Base-by-base conservation (phyloP, 2,797 vertebrate genomes). In the Todus mexicanus region DNA sequence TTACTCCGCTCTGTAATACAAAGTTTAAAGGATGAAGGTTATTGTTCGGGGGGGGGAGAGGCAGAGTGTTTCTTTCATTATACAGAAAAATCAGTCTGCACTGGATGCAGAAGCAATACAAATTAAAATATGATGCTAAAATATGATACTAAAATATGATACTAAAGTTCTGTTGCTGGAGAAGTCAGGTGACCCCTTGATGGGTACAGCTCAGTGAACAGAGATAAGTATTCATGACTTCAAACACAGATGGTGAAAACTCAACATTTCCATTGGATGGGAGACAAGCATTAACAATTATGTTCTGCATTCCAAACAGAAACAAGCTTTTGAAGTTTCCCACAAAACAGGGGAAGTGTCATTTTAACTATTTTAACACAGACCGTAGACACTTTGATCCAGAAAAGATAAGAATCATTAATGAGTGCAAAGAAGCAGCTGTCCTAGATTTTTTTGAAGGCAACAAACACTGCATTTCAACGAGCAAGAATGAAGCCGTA, bases 171-270 rank as follows among this genome's bases (percentile, higher is more conserved):
- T 10, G 27, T 48, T 22, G 19, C 35, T 83, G 54, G 43, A 72
- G 40, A 59, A 53, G 18, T 15, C 53, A 53, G 45, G 15, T 37
- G 33, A 57, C 53, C 4, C 57, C 38, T 77, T 29, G 16, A 48
- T 68, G n/a, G 21, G 27, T 29, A 12, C 40, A 64, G 38, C 22
- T 59, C 1, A 0, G 29, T 11, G 33, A 56, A 7, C 2, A 47
- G 33, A 61, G 33, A 33, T n/a, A 48, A 42, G 29, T 15, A 43
- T 23, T 71, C 9, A 11, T 11, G 23, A 42, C 31, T 65, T 56
- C 42, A 70, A 43, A 74, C 26, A 26, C 56, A 51, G 13, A 17
- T 37, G 31, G 15, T 64, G 48, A 40, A 59, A 84, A 33, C 12
- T 50, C 31, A 56, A 4, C 7, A 17, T 60, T 77, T 60, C 15